phyloP scores from a whole-genome alignment of 2,797 vertebrate genomes.

The Lophotriccus pileatus region DNA sequence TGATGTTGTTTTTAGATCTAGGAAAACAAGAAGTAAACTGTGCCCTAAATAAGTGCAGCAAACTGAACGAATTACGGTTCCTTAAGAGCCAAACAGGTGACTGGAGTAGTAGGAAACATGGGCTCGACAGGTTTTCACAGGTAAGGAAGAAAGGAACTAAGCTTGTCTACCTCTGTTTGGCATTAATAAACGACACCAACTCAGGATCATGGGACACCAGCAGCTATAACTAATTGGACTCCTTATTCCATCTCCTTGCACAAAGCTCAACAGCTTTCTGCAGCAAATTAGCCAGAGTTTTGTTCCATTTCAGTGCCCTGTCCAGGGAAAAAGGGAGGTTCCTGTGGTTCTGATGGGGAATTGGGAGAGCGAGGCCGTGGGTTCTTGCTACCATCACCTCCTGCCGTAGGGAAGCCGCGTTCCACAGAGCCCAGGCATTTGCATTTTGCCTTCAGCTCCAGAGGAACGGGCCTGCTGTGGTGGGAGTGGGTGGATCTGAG shows the following conservation, averaged over 20 bases:
- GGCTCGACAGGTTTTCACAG: not conserved
- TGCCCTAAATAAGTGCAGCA: not conserved
- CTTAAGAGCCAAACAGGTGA: not conserved
- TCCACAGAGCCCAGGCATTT: not conserved
- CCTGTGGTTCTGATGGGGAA: not conserved
- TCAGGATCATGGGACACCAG: not conserved
- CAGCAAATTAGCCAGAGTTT: not conserved
- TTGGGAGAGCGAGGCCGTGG: accelerated
- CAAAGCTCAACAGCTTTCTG: not conserved
- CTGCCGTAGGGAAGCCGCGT: not conserved
- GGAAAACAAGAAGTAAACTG: not conserved
- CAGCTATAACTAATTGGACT: not conserved
- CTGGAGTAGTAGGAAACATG: not conserved
- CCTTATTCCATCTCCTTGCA: not conserved
- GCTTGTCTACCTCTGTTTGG: not conserved
- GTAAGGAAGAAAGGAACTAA: not conserved
- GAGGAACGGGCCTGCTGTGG: not conserved
- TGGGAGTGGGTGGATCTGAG: not conserved
- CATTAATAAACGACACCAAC: not conserved
- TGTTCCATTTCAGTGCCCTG: not conserved
- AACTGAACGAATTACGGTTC: not conserved
- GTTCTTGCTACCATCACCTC: not conserved
- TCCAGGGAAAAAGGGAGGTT: not conserved
- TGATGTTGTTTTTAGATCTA: not conserved
- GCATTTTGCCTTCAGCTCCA: not conserved